Evolutionary conservation across 2,888 invertebrate genomes (phyloP), one percentile per base, ranked within the genome.

Genomic region (Pyrocoelia pectoralis): DNA sequence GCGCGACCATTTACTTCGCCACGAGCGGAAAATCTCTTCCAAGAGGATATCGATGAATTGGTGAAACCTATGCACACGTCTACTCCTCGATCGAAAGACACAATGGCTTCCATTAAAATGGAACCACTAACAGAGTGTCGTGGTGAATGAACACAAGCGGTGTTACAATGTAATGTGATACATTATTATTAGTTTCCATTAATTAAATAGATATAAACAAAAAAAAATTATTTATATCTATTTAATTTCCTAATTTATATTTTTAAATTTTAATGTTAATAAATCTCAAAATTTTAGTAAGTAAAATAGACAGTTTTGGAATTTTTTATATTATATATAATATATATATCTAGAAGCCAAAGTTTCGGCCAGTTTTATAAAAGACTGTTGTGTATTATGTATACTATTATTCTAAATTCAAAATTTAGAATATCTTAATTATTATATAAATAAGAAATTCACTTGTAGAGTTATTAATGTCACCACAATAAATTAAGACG

Each of bases 61-160:
- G 87, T 87, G 6, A 92, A 84, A 86, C 89, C 78, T 77, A 87
- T 77, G 80, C 84, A 74, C 80, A 80, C 67, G 73, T 83, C 72
- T 77, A 82, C 68, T 79, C 75, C 73, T 61, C 83, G 83, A 73
- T 76, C 81, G 68, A 82, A 86, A 76, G 83, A 83, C 72, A 80
- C 86, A 66, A 83, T 85, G 72, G 83, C 88, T 73, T 87, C 86
- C 71, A 90, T 91, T 68, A 91, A 91, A 82, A 84, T 92, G 81
- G 92, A 92, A 80, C 88, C 89, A 65, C 80, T 89, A 62, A 83
- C 87, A 63, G 87, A 87, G 76, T 86, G 86, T 74, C 86, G 87
- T 63, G 88, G 89, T 79, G 87, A 88, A 79, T 89, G 86, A 73
- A 83, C 82, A 73, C 83, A 82, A 76, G 79, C 84, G 79, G 84